Conservation (phyloP, 2,797 vertebrate genomes). For the Gymnoscopelus microlampas region DNA sequence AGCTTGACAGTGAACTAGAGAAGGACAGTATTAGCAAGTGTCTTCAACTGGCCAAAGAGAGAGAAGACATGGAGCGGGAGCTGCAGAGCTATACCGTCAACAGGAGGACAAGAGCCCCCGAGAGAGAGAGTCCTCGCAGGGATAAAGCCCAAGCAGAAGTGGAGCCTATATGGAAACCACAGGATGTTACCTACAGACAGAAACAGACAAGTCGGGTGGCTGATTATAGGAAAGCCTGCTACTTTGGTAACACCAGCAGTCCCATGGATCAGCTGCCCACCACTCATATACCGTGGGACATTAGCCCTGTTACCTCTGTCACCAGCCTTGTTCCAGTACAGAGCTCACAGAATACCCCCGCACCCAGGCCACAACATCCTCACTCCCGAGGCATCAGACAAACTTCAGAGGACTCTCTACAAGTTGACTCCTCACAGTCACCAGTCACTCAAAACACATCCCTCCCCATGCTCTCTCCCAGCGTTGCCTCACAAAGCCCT, state of each 20-base stretch:
- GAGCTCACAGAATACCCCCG: conserved; percentile 50
- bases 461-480: conserved; percentile 68
- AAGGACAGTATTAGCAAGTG: conserved; percentile 74
- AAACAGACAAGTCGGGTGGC: conserved; percentile 76
- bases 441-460: conserved; percentile 77
- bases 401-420: conserved; percentile 56
- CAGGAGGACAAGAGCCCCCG: conserved; percentile 45
- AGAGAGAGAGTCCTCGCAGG: conserved; percentile 53
- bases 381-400: conserved; percentile 31
- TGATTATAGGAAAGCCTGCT: conserved; percentile 81
- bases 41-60: conserved; percentile 75
- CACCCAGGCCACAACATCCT: conserved; percentile 39
- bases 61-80: conserved; percentile 79
- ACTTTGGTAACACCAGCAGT: conserved; percentile 84
- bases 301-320: conserved; percentile 80
- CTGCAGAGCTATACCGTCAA: conserved; percentile 64
- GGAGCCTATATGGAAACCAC: conserved; percentile 81
- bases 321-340: conserved; percentile 72
- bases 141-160: conserved; percentile 48
- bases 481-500: conserved; percentile 48
- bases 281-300: conserved; percentile 80
- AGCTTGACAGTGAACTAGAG: conserved; percentile 70
- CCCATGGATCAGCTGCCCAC: conserved; percentile 74
- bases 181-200: conserved; percentile 76
- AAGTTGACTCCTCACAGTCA: conserved; percentile 60